Evolutionary conservation across 1,140 invertebrate genomes (phyloP).

Genomic region (Drosophila watanabei): DNA sequence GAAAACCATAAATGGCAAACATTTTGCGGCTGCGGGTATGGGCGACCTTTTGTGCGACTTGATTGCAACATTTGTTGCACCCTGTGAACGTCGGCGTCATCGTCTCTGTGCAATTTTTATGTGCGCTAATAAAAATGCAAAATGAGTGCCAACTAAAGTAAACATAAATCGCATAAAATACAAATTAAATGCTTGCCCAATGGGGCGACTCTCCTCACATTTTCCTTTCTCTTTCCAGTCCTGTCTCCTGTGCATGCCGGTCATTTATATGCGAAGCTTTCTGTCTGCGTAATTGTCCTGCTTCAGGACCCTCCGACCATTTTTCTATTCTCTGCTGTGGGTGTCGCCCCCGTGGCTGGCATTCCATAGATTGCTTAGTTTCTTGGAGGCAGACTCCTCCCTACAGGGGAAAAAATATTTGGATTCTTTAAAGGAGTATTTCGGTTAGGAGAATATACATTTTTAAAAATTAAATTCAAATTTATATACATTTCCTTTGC

Average conservation of each 20-base stretch:
- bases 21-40: neutral
- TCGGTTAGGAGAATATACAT: too few relatives aligned
- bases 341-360: slow-evolving; percentile 47
- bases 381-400: slow-evolving; percentile 20
- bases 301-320: slow-evolving; percentile 21
- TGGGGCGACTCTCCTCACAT: slow-evolving; percentile 25
- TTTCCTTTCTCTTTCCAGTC: neutral
- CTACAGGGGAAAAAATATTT: neutral
- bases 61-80: slow-evolving; percentile 56
- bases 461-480: neutral
- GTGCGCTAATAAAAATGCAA: slow-evolving; percentile 67
- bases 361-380: slow-evolving; percentile 59
- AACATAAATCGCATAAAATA: slow-evolving; percentile 80
- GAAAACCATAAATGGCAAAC: slow-evolving; percentile 19
- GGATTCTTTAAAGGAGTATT: neutral
- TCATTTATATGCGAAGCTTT: slow-evolving; percentile 62
- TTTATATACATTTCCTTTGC: neutral
- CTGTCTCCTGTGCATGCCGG: slow-evolving; percentile 42
- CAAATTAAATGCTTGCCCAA: slow-evolving; percentile 79
- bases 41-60: slow-evolving; percentile 30
- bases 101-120: slow-evolving; percentile 54
- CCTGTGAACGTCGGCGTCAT: slow-evolving; percentile 16
- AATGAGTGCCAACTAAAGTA: slow-evolving; percentile 68
- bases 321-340: slow-evolving; percentile 36
- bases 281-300: slow-evolving; percentile 68